Conservation (phyloP, 2,113 vertebrate species). For the Macrotis lagotis region DNA sequence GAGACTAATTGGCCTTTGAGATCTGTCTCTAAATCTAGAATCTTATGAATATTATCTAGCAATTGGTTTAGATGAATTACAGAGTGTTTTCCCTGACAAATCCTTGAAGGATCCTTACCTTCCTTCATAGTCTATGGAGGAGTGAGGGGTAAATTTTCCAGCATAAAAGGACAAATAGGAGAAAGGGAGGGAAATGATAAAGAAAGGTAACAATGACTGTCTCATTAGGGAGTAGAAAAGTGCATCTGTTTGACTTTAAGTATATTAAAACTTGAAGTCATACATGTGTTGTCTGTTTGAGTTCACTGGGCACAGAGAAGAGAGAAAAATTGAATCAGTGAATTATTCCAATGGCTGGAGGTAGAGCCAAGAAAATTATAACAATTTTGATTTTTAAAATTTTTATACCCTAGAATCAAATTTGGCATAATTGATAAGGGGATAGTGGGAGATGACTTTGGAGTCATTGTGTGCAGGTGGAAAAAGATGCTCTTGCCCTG, state of each 20-base stretch:
- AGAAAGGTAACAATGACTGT: not conserved
- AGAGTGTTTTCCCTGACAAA: not conserved
- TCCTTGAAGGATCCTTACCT: not conserved
- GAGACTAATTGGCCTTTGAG: not conserved
- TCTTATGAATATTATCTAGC: not conserved
- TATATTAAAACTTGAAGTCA: not conserved
- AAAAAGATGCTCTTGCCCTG: not conserved
- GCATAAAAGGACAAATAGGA: not conserved
- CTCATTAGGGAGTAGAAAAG: not conserved
- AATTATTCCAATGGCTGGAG: not conserved
- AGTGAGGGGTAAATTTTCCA: not conserved
- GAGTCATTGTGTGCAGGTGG: not conserved
- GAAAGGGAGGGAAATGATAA: not conserved
- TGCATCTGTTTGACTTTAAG: not conserved
- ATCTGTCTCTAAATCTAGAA: not conserved
- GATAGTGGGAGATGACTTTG: not conserved
- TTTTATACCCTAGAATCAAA: not conserved
- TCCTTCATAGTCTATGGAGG: not conserved
- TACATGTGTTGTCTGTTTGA: not conserved
- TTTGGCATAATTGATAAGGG: not conserved
- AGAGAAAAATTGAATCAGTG: not conserved
- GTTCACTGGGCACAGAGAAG: not conserved
- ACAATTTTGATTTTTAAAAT: not conserved
- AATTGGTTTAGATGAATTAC: not conserved
- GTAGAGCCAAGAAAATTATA: not conserved